Conservation (phyloP, 2,113 vertebrate species). For the Dolichallabes microphthalmus region DNA sequence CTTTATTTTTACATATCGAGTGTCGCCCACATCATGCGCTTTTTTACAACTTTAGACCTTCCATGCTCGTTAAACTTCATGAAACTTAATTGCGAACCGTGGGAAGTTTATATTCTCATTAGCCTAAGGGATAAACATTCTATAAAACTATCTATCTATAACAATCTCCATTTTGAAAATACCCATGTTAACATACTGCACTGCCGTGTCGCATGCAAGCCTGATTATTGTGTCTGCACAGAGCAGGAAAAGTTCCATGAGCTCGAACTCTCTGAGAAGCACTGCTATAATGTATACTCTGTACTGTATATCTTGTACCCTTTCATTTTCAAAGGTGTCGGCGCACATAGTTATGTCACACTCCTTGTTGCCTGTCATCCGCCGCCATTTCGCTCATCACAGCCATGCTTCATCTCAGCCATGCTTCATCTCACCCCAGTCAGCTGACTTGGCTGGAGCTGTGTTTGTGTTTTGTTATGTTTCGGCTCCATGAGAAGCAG, state of each 20-base stretch:
- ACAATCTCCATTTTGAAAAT: neutral
- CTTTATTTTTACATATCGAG: neutral
- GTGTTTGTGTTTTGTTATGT: conserved; percentile 46
- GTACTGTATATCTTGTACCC: conserved; percentile 2
- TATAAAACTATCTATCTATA: too few species aligned
- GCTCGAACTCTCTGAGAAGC: neutral
- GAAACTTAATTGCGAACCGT: neutral
- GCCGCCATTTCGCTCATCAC: conserved; percentile 13
- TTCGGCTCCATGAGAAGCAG: conserved; percentile 28
- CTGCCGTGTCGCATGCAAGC: neutral
- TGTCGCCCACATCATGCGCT: neutral
- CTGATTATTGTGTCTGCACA: neutral
- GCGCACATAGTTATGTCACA: conserved; percentile 11
- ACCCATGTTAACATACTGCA: neutral
- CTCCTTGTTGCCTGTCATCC: neutral
- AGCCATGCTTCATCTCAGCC: conserved; percentile 20
- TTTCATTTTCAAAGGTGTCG: conserved; percentile 10
- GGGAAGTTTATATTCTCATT: neutral
- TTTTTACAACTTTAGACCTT: neutral
- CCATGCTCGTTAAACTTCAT: neutral
- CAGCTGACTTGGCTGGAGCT: conserved; percentile 30
- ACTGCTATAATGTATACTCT: neutral
- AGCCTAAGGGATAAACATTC: neutral
- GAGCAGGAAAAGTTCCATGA: neutral
- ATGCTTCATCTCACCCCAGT: conserved; percentile 11